A percentile compares a stretch with the other conserved stretches of the same genome.
Evolutionary conservation across 2,113 vertebrate genomes (phyloP).

Genomic region (Raphicerus campestris): DNA sequence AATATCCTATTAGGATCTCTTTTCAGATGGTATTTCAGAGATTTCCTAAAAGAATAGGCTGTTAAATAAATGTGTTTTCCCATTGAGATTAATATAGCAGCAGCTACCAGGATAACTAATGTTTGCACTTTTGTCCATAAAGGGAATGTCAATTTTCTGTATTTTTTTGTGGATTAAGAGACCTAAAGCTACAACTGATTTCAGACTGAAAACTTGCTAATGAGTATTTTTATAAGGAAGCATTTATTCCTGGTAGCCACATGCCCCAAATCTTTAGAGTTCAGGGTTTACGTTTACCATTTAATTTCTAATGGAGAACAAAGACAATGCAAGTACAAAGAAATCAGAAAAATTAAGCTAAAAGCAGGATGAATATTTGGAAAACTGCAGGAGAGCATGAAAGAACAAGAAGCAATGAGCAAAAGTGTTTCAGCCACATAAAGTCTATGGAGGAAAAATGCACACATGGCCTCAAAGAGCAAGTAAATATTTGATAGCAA

Average conservation of each 20-base stretch:
- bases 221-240: neutral
- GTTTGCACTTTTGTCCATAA: neutral
- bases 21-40: neutral
- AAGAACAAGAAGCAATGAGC: neutral
- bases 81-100: neutral
- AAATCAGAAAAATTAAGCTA: neutral
- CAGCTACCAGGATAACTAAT: neutral
- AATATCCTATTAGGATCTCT: neutral
- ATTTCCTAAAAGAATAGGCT: neutral
- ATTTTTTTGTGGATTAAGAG: neutral
- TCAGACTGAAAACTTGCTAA: neutral
- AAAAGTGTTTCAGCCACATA: neutral
- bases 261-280: neutral
- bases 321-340: neutral
- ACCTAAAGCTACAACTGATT: neutral
- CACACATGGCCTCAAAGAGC: neutral
- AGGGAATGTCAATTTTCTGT: neutral
- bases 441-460: neutral
- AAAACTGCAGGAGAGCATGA: constrained; percentile 34
- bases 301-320: neutral
- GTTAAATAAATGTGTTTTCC: neutral
- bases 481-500: constrained; percentile 29
- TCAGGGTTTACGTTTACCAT: neutral
- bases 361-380: constrained; percentile 23
- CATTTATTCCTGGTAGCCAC: constrained; percentile 17